Evolutionary conservation across 2,888 invertebrate species (phyloP).

Genomic region (Dasysyrphus albostriatus): DNA sequence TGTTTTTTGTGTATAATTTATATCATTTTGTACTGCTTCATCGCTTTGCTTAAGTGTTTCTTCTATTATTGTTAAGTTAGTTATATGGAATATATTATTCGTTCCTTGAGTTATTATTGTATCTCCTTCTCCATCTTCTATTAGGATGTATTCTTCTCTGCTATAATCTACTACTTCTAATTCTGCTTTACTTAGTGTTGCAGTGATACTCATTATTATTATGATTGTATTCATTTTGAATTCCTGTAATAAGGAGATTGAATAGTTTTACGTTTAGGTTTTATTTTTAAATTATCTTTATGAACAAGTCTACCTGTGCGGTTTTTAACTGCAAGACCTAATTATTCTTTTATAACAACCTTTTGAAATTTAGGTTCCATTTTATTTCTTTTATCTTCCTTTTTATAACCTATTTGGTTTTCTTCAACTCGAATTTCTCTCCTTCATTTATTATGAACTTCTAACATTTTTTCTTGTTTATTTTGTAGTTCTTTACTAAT

Average conservation of each 20-base stretch:
- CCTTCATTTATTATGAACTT: conserved; percentile 25
- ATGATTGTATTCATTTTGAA: conserved; percentile 24
- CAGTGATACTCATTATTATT: conserved; percentile 27
- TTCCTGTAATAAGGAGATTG: conserved; percentile 24
- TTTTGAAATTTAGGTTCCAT: not conserved
- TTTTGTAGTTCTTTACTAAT: conserved; percentile 2
- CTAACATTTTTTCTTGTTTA: conserved; percentile 39
- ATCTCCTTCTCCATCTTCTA: conserved; percentile 21
- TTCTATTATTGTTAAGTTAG: conserved; percentile 22
- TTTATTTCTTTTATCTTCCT: not conserved
- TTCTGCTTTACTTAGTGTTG: conserved; percentile 25
- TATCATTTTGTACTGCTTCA: conserved; percentile 25
- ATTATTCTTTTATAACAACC: conserved; percentile 16
- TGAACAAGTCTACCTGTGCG: conserved; percentile 16
- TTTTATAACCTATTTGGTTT: conserved; percentile 1
- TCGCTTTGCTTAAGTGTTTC: conserved; percentile 8
- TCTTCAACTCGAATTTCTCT: not conserved
- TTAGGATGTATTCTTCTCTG: conserved; percentile 23
- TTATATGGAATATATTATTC: conserved; percentile 27
- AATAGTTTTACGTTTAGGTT: conserved; percentile 24
- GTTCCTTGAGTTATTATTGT: conserved; percentile 27
- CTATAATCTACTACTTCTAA: conserved; percentile 1
- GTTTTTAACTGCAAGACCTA: conserved; percentile 35
- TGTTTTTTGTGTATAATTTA: conserved; percentile 28
- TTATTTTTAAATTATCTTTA: conserved; percentile 32